phyloP scores from a whole-genome alignment of 2,888 invertebrate species.

The Tholera decimalis region DNA sequence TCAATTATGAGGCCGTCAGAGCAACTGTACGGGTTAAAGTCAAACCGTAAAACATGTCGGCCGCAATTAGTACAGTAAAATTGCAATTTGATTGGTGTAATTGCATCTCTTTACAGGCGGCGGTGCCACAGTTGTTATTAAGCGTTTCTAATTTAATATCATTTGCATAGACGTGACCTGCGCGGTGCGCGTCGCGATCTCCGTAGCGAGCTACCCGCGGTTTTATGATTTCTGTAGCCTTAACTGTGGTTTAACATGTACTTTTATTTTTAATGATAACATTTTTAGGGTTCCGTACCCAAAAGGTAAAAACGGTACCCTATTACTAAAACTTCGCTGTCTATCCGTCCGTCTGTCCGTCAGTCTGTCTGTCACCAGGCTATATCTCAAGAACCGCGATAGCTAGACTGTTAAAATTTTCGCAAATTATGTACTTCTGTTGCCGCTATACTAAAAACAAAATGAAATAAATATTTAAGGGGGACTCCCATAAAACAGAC shows the following conservation, averaged over 20 bases:
- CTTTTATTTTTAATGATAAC: not conserved
- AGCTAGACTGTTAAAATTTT: too few species aligned
- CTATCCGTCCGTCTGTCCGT: too few species aligned
- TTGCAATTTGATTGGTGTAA: slow-evolving; percentile 91
- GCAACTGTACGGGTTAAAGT: slow-evolving; percentile 72
- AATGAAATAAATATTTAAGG: too few species aligned
- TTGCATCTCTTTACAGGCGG: slow-evolving; percentile 89
- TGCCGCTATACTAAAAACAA: too few species aligned
- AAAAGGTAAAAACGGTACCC: too few species aligned
- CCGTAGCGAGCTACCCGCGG: not conserved
- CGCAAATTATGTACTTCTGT: too few species aligned
- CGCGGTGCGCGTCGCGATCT: slow-evolving; percentile 55
- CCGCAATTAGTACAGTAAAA: slow-evolving; percentile 89
- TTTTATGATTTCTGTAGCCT: not conserved
- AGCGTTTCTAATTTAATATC: slow-evolving; percentile 91
- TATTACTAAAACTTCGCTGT: too few species aligned
- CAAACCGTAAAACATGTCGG: slow-evolving; percentile 84
- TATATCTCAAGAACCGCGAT: too few species aligned
- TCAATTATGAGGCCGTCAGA: slow-evolving; percentile 59
- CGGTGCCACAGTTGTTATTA: slow-evolving; percentile 89
- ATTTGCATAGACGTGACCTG: slow-evolving; percentile 91
- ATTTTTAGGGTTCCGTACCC: too few species aligned
- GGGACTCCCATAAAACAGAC: too few species aligned
- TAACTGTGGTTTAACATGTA: not conserved
- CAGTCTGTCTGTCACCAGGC: too few species aligned